A percentile compares a stretch with the other conserved stretches of the same genome.
Conservation (phyloP, 1,140 invertebrate genomes). For the Halyomorpha halys region DNA sequence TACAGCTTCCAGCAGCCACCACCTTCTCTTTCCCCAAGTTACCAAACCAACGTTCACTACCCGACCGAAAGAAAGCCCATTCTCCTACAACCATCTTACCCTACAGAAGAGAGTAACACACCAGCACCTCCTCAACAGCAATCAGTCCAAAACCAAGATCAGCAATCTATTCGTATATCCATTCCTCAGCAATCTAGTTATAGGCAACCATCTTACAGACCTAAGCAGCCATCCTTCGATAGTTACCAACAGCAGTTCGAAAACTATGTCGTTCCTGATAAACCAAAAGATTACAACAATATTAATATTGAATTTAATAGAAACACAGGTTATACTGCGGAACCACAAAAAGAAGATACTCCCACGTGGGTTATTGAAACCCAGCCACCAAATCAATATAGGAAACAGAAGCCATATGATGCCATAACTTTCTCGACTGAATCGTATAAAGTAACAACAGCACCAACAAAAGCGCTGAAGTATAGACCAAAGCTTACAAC, state of each 20-base stretch:
- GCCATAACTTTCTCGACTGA: conserved; percentile 23
- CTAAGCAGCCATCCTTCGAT: conserved; percentile 21
- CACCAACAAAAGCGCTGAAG: conserved; percentile 16
- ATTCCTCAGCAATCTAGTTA: conserved; percentile 23
- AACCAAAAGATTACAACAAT: conserved; percentile 27
- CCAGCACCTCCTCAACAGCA: conserved; percentile 32
- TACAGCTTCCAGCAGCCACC: neutral
- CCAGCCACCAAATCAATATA: conserved; percentile 37
- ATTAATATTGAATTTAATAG: conserved; percentile 30
- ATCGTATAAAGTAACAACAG: conserved; percentile 17
- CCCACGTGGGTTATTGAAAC: conserved; percentile 35
- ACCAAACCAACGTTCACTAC: conserved; percentile 26
- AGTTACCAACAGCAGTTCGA: conserved; percentile 29
- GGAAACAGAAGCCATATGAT: conserved; percentile 28
- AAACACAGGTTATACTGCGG: conserved; percentile 31
- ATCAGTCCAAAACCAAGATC: neutral
- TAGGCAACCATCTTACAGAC: conserved; percentile 29
- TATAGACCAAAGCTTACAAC: conserved; percentile 20
- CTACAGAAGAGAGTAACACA: conserved; percentile 19
- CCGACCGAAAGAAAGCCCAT: conserved; percentile 27
- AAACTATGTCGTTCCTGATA: conserved; percentile 30
- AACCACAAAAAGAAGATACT: conserved; percentile 37
- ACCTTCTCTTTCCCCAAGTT: conserved; percentile 29
- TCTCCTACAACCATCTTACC: conserved; percentile 10
- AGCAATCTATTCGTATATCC: neutral